Evolutionary conservation across 2,797 vertebrate genomes (phyloP).

Genomic region (Scarus forsteni): DNA sequence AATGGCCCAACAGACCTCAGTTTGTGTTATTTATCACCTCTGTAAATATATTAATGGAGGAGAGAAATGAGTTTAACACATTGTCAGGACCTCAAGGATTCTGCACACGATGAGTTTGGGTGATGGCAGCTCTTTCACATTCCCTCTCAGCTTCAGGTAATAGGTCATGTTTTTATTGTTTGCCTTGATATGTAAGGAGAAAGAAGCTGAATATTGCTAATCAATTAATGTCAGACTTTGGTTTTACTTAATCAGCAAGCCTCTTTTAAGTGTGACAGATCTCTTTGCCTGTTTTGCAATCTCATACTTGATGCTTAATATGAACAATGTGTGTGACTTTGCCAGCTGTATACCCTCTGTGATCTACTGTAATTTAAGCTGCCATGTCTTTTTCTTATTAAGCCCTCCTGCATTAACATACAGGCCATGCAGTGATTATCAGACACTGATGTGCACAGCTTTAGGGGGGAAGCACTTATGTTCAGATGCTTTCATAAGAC

Average conservation of each 20-base stretch:
- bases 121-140: not conserved
- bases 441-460: conserved; percentile 30
- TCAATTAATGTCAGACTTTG: conserved; percentile 19
- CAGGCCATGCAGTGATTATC: conserved; percentile 31
- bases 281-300: conserved; percentile 24
- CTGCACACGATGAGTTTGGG: not conserved
- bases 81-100: not conserved
- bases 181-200: not conserved
- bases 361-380: conserved; percentile 33
- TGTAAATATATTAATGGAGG: not conserved
- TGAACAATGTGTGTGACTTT: conserved; percentile 52
- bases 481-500: conserved; percentile 38
- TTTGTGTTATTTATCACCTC: not conserved
- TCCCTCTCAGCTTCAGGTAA: not conserved
- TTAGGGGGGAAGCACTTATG: conserved; percentile 26
- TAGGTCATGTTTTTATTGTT: not conserved
- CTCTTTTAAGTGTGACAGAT: conserved; percentile 4
- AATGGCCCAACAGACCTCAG: too few relatives aligned
- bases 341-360: conserved; percentile 34
- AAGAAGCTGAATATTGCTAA: not conserved
- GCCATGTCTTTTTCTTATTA: conserved; percentile 43
- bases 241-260: conserved; percentile 12
- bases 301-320: conserved; percentile 31
- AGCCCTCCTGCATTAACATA: conserved; percentile 36
- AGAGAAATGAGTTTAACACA: not conserved